Conservation (phyloP, 92 coral and sea anemone genomes). For the Bergia puertoricense region DNA sequence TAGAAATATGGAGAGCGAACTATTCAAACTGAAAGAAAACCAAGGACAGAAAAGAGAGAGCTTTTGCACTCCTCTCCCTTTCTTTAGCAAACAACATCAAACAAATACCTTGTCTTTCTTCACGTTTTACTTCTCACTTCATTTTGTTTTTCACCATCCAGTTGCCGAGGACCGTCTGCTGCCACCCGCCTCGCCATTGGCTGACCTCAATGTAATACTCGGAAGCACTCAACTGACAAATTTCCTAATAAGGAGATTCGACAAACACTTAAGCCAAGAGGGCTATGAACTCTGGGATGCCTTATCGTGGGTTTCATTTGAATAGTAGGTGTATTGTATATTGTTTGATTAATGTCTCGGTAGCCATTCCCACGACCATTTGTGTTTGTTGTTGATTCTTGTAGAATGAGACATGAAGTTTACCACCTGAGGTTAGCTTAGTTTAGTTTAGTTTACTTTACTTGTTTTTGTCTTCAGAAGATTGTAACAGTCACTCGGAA, state of each 20-base stretch:
- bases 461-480: neutral
- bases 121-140: neutral
- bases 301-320: conserved; percentile 83
- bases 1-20: neutral
- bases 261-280: conserved; percentile 79
- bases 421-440: neutral
- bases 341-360: neutral
- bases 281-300: conserved; percentile 91
- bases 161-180: conserved; percentile 79
- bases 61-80: neutral
- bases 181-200: conserved; percentile 77
- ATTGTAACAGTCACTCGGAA: neutral
- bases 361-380: neutral
- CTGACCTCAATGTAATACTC: conserved; percentile 75
- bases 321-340: conserved; percentile 66
- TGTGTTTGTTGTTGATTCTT: neutral
- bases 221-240: conserved; percentile 83
- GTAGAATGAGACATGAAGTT: neutral
- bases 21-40: neutral
- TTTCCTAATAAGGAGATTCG: conserved; percentile 84
- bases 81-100: no score
- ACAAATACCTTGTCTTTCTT: neutral
- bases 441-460: no score
- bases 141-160: neutral
- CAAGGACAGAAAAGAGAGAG: neutral